These are phyloP conservation scores for Adineta ricciae DNA, from an alignment of 2,888 invertebrate genomes.

Conservation along the genomic window DNA sequence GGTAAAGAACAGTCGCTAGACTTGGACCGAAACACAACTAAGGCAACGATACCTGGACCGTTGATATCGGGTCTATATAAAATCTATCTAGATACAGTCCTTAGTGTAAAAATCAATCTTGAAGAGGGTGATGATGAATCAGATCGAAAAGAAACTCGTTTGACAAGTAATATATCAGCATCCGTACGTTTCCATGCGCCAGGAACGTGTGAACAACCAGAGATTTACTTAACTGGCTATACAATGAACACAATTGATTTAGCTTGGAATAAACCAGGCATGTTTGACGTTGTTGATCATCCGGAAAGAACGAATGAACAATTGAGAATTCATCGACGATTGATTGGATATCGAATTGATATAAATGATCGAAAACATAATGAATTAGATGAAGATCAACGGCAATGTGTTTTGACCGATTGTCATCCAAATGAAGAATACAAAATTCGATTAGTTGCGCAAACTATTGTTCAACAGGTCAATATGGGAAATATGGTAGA, in stretches of 20 bases:
- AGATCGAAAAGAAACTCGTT: constrained; percentile 43
- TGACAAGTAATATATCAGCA: constrained; percentile 44
- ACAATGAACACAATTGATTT: constrained; percentile 43
- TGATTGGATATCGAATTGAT: constrained; percentile 47
- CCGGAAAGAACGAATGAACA: constrained; percentile 37
- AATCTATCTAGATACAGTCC: constrained; percentile 47
- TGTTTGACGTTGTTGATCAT: constrained; percentile 43
- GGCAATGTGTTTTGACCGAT: constrained; percentile 48
- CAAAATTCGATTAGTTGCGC: constrained; percentile 44
- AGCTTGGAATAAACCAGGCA: constrained; percentile 48
- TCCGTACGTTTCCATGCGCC: constrained; percentile 44
- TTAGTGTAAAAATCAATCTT: constrained; percentile 45
- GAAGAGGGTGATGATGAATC: constrained; percentile 36
- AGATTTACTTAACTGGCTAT: constrained; percentile 43
- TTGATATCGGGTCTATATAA: constrained; percentile 43
- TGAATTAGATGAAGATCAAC: constrained; percentile 43
- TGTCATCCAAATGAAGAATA: constrained; percentile 48
- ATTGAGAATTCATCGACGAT: constrained; percentile 36
- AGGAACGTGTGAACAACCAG: constrained; percentile 46
- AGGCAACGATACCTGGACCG: background rate
- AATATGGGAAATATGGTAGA: background rate
- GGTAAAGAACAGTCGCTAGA: background rate
- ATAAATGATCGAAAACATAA: constrained; percentile 48
- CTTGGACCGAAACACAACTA: background rate
- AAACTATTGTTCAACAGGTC: constrained; percentile 35